Percentiles rank a stretch among this genome's conserved stretches.
Evolutionary conservation across 2,888 invertebrate species (phyloP).

Genomic region (Priocnemis perturbator): DNA sequence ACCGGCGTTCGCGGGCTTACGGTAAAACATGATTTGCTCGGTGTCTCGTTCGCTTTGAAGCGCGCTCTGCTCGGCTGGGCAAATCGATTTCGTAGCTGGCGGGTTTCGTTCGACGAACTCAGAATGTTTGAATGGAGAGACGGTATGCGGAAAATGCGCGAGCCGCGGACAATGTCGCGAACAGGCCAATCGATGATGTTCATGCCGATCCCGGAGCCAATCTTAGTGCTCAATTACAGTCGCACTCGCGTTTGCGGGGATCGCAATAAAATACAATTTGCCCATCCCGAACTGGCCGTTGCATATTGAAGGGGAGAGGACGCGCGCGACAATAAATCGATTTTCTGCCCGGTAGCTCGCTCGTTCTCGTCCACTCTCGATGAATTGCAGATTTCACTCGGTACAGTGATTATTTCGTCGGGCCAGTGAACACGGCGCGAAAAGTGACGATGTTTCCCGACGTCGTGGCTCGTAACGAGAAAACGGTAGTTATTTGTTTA

Average conservation of each 20-base stretch:
- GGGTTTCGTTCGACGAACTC: constrained; percentile 41
- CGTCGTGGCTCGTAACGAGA: no score
- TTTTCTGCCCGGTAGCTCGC: not conserved
- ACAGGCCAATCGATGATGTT: constrained; percentile 7
- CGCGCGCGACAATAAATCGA: constrained; percentile 1
- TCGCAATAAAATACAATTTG: constrained; percentile 7
- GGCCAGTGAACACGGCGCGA: no score
- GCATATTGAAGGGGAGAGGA: constrained; percentile 3
- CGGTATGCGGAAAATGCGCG: constrained; percentile 33
- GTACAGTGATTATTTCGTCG: no score
- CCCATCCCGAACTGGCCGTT: not conserved
- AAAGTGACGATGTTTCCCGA: no score
- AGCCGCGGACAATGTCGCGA: constrained; percentile 20
- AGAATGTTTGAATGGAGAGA: constrained; percentile 18
- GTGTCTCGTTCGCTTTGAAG: not conserved
- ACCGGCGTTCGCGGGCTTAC: no score
- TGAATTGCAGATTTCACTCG: no score
- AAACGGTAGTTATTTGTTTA: no score
- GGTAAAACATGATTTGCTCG: no score
- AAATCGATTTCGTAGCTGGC: constrained; percentile 42
- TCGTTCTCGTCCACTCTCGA: no score
- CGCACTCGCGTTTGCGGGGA: not conserved
- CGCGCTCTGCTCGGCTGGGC: not conserved
- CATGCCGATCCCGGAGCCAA: not conserved
- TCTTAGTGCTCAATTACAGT: not conserved